Percentiles rank a stretch among this genome's conserved stretches.
Evolutionary conservation across 2,113 vertebrate genomes (phyloP).

Genomic region (Rhinichthys klamathensis): DNA sequence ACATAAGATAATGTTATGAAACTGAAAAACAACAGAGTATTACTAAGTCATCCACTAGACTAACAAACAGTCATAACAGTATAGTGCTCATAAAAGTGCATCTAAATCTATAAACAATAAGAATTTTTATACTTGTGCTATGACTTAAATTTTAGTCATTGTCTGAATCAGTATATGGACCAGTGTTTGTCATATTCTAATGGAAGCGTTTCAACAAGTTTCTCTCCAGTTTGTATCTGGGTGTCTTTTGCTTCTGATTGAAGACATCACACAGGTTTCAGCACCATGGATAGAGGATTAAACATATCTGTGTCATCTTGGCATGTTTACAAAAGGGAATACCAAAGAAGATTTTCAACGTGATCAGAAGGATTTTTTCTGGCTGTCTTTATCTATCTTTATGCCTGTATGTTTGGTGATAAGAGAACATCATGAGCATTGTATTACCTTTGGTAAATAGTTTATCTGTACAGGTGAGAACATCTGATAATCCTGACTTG

Average conservation of each 20-base stretch:
- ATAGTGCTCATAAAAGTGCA: too few relatives aligned
- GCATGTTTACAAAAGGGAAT: too few relatives aligned
- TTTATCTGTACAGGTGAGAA: too few relatives aligned
- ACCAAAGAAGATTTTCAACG: too few relatives aligned
- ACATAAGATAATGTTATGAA: too few relatives aligned
- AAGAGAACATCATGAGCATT: not conserved
- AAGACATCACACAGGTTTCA: not conserved
- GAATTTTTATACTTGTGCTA: too few relatives aligned
- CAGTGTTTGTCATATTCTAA: not conserved
- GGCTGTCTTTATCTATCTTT: not conserved
- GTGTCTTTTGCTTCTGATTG: not conserved
- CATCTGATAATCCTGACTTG: too few relatives aligned
- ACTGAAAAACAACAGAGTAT: too few relatives aligned
- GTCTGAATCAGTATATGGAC: not conserved
- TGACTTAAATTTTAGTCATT: not conserved
- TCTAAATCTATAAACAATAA: too few relatives aligned
- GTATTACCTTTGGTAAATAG: not conserved
- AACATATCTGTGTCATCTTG: not conserved
- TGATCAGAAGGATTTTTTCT: not conserved
- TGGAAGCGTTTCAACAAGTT: not conserved
- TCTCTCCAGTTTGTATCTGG: too few relatives aligned
- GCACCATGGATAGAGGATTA: not conserved
- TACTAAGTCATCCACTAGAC: too few relatives aligned
- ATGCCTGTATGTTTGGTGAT: not conserved
- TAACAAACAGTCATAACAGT: too few relatives aligned